Base-by-base conservation (phyloP, 2,113 vertebrate species). In the Symphodus melops region DNA sequence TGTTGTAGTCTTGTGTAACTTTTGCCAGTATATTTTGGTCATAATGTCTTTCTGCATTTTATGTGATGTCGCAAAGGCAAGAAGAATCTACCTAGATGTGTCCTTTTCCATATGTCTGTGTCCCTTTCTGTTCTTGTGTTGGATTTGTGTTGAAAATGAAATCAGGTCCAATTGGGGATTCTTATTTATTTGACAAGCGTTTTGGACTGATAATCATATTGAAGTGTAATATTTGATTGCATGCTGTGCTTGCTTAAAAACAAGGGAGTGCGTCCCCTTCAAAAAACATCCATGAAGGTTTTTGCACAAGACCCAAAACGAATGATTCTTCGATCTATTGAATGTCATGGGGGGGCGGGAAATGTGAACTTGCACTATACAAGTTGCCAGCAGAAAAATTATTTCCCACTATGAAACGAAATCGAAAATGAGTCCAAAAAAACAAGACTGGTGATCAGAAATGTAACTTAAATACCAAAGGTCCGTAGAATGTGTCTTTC, bases 21-120 rank as follows among this genome's bases (percentile, higher is more conserved):
- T 90, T 93, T 87, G 75, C 81, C 84, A 81, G 73, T 83, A 75
- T 73, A 57, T 92, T 81, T 91, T 85, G 81, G 81, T 85, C 72
- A 77, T 54, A 59, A 80, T 85, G 86, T 87, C 76, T 86, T 87
- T 84, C 75, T 82, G 71, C 79, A 76, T 86, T 88, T 73, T 81
- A 77, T 87, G 68, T 87, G 68, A 39, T 75, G 84, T 73, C 78
- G 77, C 85, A 81, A 87, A 86, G 86, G 77, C 88, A 62, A 86
- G 83, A 91, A 92, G 82, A 91, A 91, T 92, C 93, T 94, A 94
- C 93, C 93, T 93, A 94, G 87, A 90, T 85, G 72, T 88, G 68
- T 88, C 79, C 81, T 81, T 86, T 77, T 79, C 81, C 59, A 79
- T 71, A 61, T 87, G 63, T 93, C 77, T 75, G 76, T 86, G 82